Percentiles rank a stretch among this genome's conserved stretches.
phyloP scores from a whole-genome alignment of 1,140 invertebrate species.

The Plutomurus gul region DNA sequence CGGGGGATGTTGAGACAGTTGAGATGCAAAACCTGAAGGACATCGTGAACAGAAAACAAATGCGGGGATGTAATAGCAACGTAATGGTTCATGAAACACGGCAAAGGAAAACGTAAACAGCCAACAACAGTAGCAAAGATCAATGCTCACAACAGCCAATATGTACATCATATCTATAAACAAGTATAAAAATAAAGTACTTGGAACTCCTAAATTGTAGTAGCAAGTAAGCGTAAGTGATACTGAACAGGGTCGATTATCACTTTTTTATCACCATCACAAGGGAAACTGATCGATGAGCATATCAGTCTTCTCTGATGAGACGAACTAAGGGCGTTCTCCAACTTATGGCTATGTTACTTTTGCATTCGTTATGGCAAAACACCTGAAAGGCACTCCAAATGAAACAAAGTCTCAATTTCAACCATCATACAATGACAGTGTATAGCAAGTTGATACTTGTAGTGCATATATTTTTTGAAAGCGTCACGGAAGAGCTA shows the following conservation, averaged over 20 bases:
- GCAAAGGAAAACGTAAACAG: neutral
- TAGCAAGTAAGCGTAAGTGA: neutral
- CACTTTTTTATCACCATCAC: too few species aligned
- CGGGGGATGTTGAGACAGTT: neutral
- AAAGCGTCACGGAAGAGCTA: too few species aligned
- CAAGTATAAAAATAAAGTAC: neutral
- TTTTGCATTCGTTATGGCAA: neutral
- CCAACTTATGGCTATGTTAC: neutral
- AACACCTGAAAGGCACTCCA: too few species aligned
- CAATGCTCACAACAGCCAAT: too few species aligned
- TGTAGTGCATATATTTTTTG: too few species aligned
- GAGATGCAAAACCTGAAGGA: neutral
- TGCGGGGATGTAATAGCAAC: neutral
- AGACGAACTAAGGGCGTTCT: conserved; percentile 1
- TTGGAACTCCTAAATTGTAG: neutral
- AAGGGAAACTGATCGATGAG: conserved; percentile 1
- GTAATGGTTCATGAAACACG: neutral
- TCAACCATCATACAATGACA: too few species aligned
- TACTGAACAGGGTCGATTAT: neutral
- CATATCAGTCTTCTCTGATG: neutral
- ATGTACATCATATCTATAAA: too few species aligned
- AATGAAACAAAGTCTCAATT: too few species aligned
- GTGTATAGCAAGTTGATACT: too few species aligned
- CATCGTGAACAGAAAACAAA: neutral
- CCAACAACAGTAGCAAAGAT: neutral